Evolutionary conservation across 2,888 invertebrate genomes (phyloP), one percentile per base, ranked within the genome.

Genomic region (Antheraea assamensis): DNA sequence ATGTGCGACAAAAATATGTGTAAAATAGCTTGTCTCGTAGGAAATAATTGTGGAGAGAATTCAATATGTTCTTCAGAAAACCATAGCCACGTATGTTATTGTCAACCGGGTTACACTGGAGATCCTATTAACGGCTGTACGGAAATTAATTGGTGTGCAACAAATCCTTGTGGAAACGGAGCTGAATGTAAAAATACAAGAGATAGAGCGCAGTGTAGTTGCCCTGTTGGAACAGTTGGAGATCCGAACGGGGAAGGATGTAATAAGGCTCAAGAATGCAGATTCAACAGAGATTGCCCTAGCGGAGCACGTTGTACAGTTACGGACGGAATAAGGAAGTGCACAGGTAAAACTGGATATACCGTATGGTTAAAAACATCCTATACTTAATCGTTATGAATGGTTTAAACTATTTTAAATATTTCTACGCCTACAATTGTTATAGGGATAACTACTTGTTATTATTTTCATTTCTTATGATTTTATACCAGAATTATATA

Each of bases 61-160:
- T 97, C 98, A 0, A 93, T 98, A 64, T 98, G 98, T 85, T 97
- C 98, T 0, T 97, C 98, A 2, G 97, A 98, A 88, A 96, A 96
- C 82, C 98, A 98, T 84, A 95, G 95, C 77, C 97, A 97, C 87
- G 95, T 95, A 68, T 94, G 92, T 85, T 97, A 97, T 82, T 98
- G 98, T 86, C 98, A 98, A 90, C 98, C 98, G 19, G 98, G 98
- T 0, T 98, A 96, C 83, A 97, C 97, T 0, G 98, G 98, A 4
- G 96, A 98, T 88, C 96, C 98, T 3, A 91, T 95, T 17, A 92
- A 91, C 47, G 96, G 96, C 31, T 98, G 98, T 83, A 92, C 95
- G 72, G 91, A 96, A 73, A 96, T 98, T 73, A 97, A 98, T 90
- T 97, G 97, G 88, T 98, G 98, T 84, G 95, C 95, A 71, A 96